Evolutionary conservation across 2,113 vertebrate species (phyloP).

Genomic region (sheep (Ovis aries)): DNA sequence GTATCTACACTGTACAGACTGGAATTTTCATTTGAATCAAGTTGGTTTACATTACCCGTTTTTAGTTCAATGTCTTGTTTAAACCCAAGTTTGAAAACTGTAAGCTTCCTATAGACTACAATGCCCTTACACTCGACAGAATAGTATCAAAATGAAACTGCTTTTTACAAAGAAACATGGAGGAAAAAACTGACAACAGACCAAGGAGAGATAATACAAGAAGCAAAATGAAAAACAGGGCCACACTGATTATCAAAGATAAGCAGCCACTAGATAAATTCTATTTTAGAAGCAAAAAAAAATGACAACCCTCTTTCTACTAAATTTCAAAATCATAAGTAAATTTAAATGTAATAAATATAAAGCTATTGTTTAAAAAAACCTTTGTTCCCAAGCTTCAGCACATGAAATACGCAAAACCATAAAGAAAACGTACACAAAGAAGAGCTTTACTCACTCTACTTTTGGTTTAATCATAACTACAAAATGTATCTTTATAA

Average conservation of each 20-base stretch:
- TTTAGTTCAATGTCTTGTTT: neutral
- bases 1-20: neutral
- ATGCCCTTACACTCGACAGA: neutral
- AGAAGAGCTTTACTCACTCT: neutral
- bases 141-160: neutral
- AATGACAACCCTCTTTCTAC: neutral
- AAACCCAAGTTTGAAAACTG: slow-evolving; percentile 16
- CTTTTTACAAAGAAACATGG: slow-evolving; percentile 12
- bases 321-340: neutral
- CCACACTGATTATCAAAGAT: neutral
- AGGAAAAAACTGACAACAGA: neutral
- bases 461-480: slow-evolving; percentile 9
- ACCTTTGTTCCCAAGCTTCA: neutral
- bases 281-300: slow-evolving; percentile 25
- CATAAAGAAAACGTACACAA: neutral
- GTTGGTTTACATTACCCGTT: neutral
- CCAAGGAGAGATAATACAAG: neutral
- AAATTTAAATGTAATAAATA: neutral
- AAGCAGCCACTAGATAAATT: neutral
- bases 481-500: neutral
- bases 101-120: neutral
- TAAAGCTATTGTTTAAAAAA: neutral
- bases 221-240: neutral
- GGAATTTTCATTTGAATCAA: neutral
- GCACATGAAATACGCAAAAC: neutral